phyloP scores from a whole-genome alignment of 2,797 vertebrate species.

The Epinephelus awoara region DNA sequence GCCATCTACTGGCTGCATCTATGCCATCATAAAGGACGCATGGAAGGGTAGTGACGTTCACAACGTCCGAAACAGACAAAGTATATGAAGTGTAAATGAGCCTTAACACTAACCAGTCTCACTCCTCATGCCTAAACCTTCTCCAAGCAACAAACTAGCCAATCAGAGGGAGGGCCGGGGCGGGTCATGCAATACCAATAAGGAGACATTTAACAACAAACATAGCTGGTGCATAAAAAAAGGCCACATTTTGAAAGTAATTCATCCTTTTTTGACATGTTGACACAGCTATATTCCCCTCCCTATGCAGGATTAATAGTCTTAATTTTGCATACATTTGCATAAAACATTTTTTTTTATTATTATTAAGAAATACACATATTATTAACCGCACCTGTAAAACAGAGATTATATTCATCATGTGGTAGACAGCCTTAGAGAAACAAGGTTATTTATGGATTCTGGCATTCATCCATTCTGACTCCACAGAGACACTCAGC shows the following conservation, averaged over 20 bases:
- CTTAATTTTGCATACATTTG: neutral
- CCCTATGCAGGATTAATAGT: neutral
- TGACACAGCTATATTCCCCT: neutral
- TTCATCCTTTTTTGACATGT: neutral
- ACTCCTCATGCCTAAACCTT: too few species aligned
- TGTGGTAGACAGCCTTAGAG: neutral
- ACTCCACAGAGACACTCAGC: conserved; percentile 25
- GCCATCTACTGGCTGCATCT: too few species aligned
- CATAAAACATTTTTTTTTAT: neutral
- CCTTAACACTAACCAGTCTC: too few species aligned
- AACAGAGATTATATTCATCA: conserved; percentile 5
- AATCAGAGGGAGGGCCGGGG: too few species aligned
- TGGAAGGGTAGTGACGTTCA: too few species aligned
- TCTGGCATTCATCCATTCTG: conserved; percentile 19
- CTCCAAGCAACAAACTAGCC: too few species aligned
- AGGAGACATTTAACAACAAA: neutral
- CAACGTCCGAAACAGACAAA: too few species aligned
- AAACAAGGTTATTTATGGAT: conserved; percentile 36
- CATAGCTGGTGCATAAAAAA: neutral
- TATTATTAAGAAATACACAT: neutral
- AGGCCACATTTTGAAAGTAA: neutral
- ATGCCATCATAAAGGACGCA: too few species aligned
- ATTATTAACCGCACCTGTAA: neutral
- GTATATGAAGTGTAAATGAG: too few species aligned
- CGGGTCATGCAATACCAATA: too few species aligned